Percentiles rank a stretch among this genome's conserved stretches.
Conservation (phyloP, 1,140 invertebrate species). For the Drosophila pandora region DNA sequence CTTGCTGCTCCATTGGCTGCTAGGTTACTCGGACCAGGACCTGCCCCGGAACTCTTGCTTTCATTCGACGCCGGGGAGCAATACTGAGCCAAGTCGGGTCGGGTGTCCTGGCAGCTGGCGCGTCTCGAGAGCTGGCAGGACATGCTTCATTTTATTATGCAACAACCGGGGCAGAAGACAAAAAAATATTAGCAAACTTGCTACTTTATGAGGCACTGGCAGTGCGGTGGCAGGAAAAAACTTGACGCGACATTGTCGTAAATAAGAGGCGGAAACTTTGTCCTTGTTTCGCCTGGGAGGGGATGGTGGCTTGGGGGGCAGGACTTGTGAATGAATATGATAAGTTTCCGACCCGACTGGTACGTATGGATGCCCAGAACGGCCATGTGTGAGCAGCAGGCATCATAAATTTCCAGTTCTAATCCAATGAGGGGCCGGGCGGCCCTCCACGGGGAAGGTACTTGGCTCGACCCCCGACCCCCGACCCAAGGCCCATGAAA, state of each 20-base stretch:
- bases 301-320: conserved; percentile 1
- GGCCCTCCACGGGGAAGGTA: conserved; percentile 50
- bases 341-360: conserved; percentile 59
- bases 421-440: conserved; percentile 67
- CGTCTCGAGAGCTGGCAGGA: conserved; percentile 58
- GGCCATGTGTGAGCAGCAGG: conserved; percentile 29
- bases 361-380: conserved; percentile 8
- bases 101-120: conserved; percentile 61
- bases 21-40: conserved; percentile 14
- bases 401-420: conserved; percentile 71
- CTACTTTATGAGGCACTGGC: conserved; percentile 46
- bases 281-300: conserved; percentile 47
- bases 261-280: conserved; percentile 75
- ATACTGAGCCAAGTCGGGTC: conserved; percentile 57
- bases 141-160: conserved; percentile 81
- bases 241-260: conserved; percentile 80
- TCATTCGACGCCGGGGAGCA: conserved; percentile 72
- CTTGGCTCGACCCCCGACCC: too few species aligned
- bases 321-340: conserved; percentile 77
- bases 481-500: conserved; percentile 16
- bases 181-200: conserved; percentile 49
- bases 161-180: conserved; percentile 37
- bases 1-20: conserved; percentile 42
- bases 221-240: conserved; percentile 36
- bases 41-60: conserved; percentile 66